These are phyloP conservation scores for Agrochola lota DNA, from an alignment of 2,888 invertebrate genomes.

Conservation along the genomic window DNA sequence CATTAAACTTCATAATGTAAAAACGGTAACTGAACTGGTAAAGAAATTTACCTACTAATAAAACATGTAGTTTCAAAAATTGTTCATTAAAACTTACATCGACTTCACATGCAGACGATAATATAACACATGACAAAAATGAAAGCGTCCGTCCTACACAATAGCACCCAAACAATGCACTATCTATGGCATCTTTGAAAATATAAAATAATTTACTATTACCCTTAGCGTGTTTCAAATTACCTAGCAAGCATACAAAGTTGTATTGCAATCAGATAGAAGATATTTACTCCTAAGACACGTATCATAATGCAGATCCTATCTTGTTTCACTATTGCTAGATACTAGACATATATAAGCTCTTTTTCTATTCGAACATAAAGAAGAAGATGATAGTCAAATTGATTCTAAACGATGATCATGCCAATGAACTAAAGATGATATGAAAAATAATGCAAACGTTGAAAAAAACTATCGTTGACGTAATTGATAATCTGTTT, in stretches of 20 bases:
- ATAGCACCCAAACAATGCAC: conserved; percentile 29
- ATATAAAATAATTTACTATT: conserved; percentile 31
- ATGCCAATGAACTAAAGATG: not conserved
- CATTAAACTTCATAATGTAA: not conserved
- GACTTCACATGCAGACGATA: conserved; percentile 50
- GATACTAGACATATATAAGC: not conserved
- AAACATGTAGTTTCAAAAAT: conserved; percentile 3
- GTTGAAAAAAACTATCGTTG: not conserved
- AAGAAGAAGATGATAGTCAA: not conserved
- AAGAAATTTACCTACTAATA: conserved; percentile 1
- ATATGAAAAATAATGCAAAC: conserved; percentile 2
- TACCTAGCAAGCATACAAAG: conserved; percentile 21
- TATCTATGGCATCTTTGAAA: conserved; percentile 25
- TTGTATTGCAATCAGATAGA: conserved; percentile 15
- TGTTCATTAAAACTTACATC: conserved; percentile 22
- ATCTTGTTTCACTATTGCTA: conserved; percentile 14
- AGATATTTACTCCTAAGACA: conserved; percentile 30
- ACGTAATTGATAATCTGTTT: not conserved
- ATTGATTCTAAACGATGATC: not conserved
- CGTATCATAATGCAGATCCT: conserved; percentile 10
- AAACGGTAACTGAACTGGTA: not conserved
- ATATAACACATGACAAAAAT: conserved; percentile 57
- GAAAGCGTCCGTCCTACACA: conserved; percentile 54
- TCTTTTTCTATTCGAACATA: not conserved
- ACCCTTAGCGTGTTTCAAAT: conserved; percentile 32